Conservation (phyloP, 2,888 invertebrate genomes). For the Argyra leucocephala region DNA sequence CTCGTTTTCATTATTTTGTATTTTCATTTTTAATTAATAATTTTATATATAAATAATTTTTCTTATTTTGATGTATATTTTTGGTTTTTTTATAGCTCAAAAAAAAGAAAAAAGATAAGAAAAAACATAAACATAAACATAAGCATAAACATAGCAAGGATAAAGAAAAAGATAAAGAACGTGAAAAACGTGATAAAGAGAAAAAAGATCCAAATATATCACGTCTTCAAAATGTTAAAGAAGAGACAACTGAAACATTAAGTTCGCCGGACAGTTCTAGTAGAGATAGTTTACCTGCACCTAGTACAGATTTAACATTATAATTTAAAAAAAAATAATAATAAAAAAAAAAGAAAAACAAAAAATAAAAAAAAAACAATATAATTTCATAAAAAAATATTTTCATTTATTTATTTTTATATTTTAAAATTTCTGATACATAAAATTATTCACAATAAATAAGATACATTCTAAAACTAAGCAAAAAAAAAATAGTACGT, state of each 20-base stretch:
- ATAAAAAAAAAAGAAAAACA: too few relatives aligned
- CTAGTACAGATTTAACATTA: conserved; percentile 15
- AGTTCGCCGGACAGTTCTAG: conserved; percentile 44
- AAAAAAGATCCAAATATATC: conserved; percentile 39
- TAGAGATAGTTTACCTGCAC: conserved; percentile 36
- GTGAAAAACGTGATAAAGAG: conserved; percentile 42
- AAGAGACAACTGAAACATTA: conserved; percentile 41
- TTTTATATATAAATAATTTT: neutral
- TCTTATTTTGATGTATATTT: neutral
- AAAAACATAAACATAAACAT: conserved; percentile 76
- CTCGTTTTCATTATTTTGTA: conserved; percentile 11
- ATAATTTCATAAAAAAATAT: neutral
- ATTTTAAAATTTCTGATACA: neutral
- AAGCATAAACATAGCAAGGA: conserved; percentile 75
- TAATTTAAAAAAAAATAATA: neutral
- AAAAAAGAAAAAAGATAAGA: conserved; percentile 70
- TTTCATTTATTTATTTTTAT: neutral
- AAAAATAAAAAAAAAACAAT: too few relatives aligned
- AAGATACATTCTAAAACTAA: neutral
- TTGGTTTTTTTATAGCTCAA: conserved; percentile 44
- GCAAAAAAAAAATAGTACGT: too few relatives aligned
- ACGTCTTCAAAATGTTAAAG: conserved; percentile 34
- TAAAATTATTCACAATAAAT: neutral
- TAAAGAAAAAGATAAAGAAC: conserved; percentile 41
- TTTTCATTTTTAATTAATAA: neutral